A percentile compares a stretch with the other conserved stretches of the same genome.
These are phyloP conservation scores for Drosophila pandora DNA, from an alignment of 1,140 invertebrate genomes.

Conservation along the genomic window DNA sequence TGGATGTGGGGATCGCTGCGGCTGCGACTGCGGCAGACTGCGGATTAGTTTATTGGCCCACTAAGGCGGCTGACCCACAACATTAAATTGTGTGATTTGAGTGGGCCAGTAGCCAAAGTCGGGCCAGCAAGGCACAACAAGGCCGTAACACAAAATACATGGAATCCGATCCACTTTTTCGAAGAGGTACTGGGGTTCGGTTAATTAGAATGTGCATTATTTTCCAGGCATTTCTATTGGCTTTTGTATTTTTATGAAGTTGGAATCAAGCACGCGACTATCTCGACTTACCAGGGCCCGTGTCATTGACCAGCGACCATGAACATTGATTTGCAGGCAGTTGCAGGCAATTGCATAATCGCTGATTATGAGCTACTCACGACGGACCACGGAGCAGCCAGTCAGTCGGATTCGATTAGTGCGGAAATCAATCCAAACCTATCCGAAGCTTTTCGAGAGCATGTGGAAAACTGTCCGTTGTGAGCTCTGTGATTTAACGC, in stretches of 20 bases:
- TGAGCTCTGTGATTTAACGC: conserved; percentile 55
- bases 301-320: conserved; percentile 50
- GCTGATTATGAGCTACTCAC: conserved; percentile 49
- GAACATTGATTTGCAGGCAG: conserved; percentile 64
- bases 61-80: conserved; percentile 78
- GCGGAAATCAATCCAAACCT: conserved; percentile 50
- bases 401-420: conserved; percentile 54
- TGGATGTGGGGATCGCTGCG: background rate
- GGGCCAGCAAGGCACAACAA: background rate
- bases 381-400: conserved; percentile 21
- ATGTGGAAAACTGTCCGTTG: conserved; percentile 16
- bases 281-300: conserved; percentile 12
- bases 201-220: conserved; percentile 41
- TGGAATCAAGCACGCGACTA: conserved; percentile 33
- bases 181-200: background rate
- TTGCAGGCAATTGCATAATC: conserved; percentile 71
- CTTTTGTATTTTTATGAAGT: background rate
- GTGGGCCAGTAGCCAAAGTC: conserved; percentile 33
- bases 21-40: background rate
- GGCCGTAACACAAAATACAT: background rate
- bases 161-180: background rate
- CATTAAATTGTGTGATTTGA: conserved; percentile 82
- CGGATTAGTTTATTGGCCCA: conserved; percentile 70
- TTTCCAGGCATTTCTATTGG: conserved; percentile 7
- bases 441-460: conserved; percentile 4